Base-by-base conservation (phyloP, 2,113 vertebrate species). In the Zapus hudsonius region DNA sequence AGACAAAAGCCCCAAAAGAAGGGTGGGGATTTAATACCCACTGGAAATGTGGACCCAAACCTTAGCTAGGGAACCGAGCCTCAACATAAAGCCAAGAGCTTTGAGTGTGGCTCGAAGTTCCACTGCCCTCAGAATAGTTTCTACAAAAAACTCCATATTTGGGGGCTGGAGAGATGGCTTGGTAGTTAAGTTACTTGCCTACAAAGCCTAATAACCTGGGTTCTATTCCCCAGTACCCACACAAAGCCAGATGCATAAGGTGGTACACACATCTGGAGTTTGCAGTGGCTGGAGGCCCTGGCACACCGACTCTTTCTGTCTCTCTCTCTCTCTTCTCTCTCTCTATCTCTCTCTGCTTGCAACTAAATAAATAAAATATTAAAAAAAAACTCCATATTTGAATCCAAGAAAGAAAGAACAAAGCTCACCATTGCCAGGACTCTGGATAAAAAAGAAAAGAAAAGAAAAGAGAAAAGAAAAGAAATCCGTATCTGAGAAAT, bases 61-160 rank as follows among this genome's bases (percentile, higher is more conserved):
- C 19, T 42, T 83, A 42, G 27, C 47, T 20, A 44, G 23, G 33
- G 8, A 52, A 52, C 29, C 42, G 33, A 80, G 63, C 59, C 83
- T 74, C 13, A 3, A 20, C 16, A 73, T 90, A 22, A 87, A 93
- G 52, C 23, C 8, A 11, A 47, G 69, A 57, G 55, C 31, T 36
- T 82, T 94, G 83, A 69, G n/a, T n/a, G n/a, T n/a, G n/a, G n/a
- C n/a, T n/a, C n/a, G 79, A 93, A 31, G 25, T 47, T 78, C 36
- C 0, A 16, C 63, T 76, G 38, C 52, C 61, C 3, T 8, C 81
- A n/a, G 38, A 81, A 87, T 27, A 6, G 12, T 19, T 44, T 33
- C n/a, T 87, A 36, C 27, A 90, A 87, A 84, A 81, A 47, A 55
- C 31, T 72, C 27, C 38, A 69, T 8, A 69, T 79, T 70, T 90